A percentile compares a stretch with the other conserved stretches of the same genome.
These are phyloP conservation scores for Rattus norvegicus DNA, from an alignment of 2,113 vertebrate genomes.

Conservation along the genomic window GRCr8 NC_086031.1:46758501-46759000, in stretches of 20 bases:
- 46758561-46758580: no score
- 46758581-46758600: not conserved
- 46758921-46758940: not conserved
- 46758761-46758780: not conserved
- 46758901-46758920: not conserved
- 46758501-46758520: not conserved
- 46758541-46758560: not conserved
- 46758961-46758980: not conserved
- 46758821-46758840: not conserved
- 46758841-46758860: not conserved
- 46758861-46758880: not conserved
- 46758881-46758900: not conserved
- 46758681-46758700: not conserved
- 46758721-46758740: not conserved
- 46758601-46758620: not conserved
- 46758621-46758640: not conserved
- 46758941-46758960: not conserved
- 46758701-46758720: accelerated
- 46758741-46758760: not conserved
- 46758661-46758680: not conserved
- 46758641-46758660: not conserved
- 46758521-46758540: not conserved
- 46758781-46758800: accelerated
- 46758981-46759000: not conserved
- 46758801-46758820: not conserved